Base-by-base conservation (phyloP, 2,797 vertebrate genomes). In the Notolepis coatsorum region DNA sequence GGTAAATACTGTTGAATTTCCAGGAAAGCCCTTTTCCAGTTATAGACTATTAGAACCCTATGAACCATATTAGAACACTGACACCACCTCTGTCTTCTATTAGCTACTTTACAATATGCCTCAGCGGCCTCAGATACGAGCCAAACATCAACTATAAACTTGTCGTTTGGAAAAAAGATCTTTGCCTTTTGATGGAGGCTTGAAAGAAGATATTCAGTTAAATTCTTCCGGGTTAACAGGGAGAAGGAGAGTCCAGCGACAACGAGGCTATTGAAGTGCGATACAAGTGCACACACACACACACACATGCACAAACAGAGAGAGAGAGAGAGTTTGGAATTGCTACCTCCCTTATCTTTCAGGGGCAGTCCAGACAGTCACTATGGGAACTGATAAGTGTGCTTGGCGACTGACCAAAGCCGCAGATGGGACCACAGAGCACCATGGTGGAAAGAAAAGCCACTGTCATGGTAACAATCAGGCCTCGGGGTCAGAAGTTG, bases 11-110 rank as follows among this genome's bases (percentile, higher is more conserved):
- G 65, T 68, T 64, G 71, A 74, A 48, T 71, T 81, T 81, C 83
- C 75, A 79, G 73, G 77, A 86, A 81, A 77, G 55, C 59, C 21
- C 5, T 3, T 25, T n/a, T n/a, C n/a, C n/a, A n/a, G n/a, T n/a
- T n/a, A n/a, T n/a, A n/a, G n/a, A n/a, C n/a, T n/a, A n/a, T n/a
- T n/a, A n/a, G n/a, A n/a, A n/a, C n/a, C n/a, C n/a, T n/a, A n/a
- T n/a, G n/a, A n/a, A n/a, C n/a, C n/a, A n/a, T n/a, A n/a, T n/a
- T n/a, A n/a, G n/a, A n/a, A n/a, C n/a, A n/a, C n/a, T n/a, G n/a
- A n/a, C n/a, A n/a, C n/a, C n/a, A n/a, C n/a, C n/a, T n/a, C n/a
- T n/a, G n/a, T n/a, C n/a, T n/a, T n/a, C n/a, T n/a, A n/a, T n/a
- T n/a, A n/a, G n/a, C n/a, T n/a, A n/a, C n/a, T n/a, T n/a, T n/a